phyloP scores from a whole-genome alignment of 1,140 invertebrate genomes.

The Zaprionus ornatus region DNA sequence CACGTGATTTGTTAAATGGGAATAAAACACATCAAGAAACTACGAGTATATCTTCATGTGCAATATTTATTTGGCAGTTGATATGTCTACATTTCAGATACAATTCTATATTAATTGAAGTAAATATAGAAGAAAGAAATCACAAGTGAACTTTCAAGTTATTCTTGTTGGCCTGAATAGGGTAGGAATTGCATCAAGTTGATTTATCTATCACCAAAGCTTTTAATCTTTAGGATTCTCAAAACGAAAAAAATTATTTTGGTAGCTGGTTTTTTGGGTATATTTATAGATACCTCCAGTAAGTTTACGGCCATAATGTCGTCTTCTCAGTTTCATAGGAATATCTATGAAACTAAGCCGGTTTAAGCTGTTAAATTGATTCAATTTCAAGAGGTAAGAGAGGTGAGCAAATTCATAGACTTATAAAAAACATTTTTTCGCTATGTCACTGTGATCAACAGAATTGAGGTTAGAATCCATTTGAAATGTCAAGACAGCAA shows the following conservation, averaged over 20 bases:
- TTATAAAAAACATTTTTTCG: background rate
- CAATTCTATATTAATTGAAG: no score
- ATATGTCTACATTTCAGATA: no score
- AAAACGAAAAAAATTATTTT: background rate
- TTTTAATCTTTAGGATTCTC: background rate
- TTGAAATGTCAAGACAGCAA: background rate
- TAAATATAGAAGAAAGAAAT: no score
- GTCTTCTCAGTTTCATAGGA: background rate
- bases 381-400: background rate
- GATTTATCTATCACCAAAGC: background rate
- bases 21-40: no score
- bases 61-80: no score
- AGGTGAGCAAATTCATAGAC: background rate
- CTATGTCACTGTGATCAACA: background rate
- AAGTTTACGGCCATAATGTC: background rate
- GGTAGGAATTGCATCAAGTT: background rate
- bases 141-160: background rate
- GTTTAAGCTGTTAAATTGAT: background rate
- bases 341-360: background rate
- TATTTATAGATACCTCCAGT: background rate
- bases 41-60: no score
- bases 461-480: background rate
- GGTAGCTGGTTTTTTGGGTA: background rate
- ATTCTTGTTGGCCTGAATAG: background rate
- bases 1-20: no score